phyloP scores from a whole-genome alignment of 2,797 vertebrate genomes.

The Tauraco hartlaubi region DNA sequence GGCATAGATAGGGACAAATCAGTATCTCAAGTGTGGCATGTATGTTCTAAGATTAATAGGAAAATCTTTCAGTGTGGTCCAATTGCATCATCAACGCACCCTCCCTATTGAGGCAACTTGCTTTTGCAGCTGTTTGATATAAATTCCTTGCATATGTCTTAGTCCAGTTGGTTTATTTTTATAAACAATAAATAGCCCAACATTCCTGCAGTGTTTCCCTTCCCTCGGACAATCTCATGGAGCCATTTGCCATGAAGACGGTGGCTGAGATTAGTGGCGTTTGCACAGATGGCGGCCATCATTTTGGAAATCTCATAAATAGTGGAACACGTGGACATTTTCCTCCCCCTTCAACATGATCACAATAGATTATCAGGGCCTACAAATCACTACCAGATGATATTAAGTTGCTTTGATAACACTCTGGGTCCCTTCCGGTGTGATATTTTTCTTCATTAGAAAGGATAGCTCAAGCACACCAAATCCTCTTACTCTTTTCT shows the following conservation, averaged over 20 bases:
- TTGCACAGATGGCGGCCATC: constrained; percentile 90
- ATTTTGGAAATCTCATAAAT: constrained; percentile 85
- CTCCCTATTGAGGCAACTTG: constrained; percentile 88
- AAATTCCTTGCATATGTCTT: constrained; percentile 96
- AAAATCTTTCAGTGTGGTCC: constrained; percentile 86
- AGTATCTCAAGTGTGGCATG: neutral
- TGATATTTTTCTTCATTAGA: constrained; percentile 88
- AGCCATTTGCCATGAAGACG: constrained; percentile 79
- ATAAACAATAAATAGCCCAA: constrained; percentile 95
- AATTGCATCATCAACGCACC: constrained; percentile 79
- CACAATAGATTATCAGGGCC: constrained; percentile 85
- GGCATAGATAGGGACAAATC: neutral
- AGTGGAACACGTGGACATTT: constrained; percentile 73
- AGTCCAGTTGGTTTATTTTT: constrained; percentile 97
- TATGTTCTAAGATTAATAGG: constrained; percentile 59
- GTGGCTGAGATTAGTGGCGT: constrained; percentile 76
- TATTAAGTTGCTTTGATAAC: constrained; percentile 87
- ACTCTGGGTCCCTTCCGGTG: constrained; percentile 85
- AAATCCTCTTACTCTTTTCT: constrained; percentile 81
- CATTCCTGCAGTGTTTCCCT: constrained; percentile 87
- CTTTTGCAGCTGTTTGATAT: constrained; percentile 98
- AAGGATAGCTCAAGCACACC: constrained; percentile 78
- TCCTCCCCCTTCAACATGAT: constrained; percentile 77
- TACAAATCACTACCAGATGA: constrained; percentile 91
- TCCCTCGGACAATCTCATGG: constrained; percentile 78